These are phyloP conservation scores for Chloromyia formosa DNA, from an alignment of 2,888 invertebrate species.

Conservation along the genomic window DNA sequence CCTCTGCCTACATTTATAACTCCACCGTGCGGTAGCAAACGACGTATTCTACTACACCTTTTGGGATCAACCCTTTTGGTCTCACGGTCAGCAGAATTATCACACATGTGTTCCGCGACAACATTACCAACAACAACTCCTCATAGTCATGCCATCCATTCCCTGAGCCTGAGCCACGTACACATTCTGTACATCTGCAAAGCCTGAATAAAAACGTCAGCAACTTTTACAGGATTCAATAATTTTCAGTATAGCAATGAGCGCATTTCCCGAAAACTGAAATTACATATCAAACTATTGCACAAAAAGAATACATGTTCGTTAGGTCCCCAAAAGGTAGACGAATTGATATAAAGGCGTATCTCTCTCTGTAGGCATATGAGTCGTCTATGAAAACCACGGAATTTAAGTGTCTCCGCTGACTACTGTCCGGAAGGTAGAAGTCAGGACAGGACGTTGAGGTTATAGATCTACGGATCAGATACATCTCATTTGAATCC, in stretches of 20 bases:
- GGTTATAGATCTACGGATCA: conserved; percentile 58
- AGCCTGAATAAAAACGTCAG: neutral
- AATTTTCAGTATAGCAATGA: conserved; percentile 19
- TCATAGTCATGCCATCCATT: neutral
- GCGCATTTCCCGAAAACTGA: conserved; percentile 5
- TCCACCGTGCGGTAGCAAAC: too few relatives aligned
- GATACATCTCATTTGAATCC: conserved; percentile 63
- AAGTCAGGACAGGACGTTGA: conserved; percentile 42
- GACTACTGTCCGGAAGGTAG: conserved; percentile 17
- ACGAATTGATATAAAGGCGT: neutral
- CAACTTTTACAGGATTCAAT: conserved; percentile 26
- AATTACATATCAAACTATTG: conserved; percentile 31
- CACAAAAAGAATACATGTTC: conserved; percentile 28
- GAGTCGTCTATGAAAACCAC: conserved; percentile 20
- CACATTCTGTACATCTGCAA: neutral
- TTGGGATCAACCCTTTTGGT: conserved; percentile 34
- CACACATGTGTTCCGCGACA: conserved; percentile 23
- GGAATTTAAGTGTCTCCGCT: conserved; percentile 14
- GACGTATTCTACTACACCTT: neutral
- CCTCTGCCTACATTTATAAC: neutral
- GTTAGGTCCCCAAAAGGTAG: conserved; percentile 19
- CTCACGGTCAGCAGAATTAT: conserved; percentile 35
- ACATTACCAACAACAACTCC: conserved; percentile 19
- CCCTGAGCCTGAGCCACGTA: too few relatives aligned
- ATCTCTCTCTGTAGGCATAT: neutral